Conservation (phyloP, 2,888 invertebrate genomes). For the Chironomus tentans region DNA sequence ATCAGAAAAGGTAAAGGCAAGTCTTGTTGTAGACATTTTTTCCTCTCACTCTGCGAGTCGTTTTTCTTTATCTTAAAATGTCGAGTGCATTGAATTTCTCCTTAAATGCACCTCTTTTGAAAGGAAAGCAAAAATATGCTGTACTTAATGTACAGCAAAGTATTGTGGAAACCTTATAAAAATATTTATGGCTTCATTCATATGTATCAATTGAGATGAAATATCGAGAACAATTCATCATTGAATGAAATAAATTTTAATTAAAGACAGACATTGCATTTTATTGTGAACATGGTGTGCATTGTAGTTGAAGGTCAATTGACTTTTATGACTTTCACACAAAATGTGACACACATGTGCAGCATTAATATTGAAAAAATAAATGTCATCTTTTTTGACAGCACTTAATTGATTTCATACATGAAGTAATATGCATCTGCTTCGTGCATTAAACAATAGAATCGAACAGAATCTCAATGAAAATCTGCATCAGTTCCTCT, state of each 20-base stretch:
- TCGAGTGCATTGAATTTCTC: conserved; percentile 16
- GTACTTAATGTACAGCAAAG: no score
- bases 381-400: background rate
- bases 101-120: conserved; percentile 17
- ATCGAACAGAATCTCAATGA: no score
- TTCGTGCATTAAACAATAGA: conserved; percentile 11
- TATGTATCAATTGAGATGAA: background rate
- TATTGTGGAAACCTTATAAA: background rate
- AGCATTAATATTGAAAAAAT: background rate
- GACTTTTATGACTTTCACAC: background rate
- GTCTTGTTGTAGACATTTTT: background rate
- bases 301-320: conserved; percentile 19
- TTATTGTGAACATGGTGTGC: background rate
- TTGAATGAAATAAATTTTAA: conserved; percentile 3
- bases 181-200: conserved; percentile 23
- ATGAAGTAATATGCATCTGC: conserved; percentile 14
- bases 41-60: background rate
- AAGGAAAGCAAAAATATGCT: background rate
- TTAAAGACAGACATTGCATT: conserved; percentile 2
- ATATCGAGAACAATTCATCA: background rate
- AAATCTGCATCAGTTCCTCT: background rate
- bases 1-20: conserved; percentile 16
- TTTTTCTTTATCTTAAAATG: conserved; percentile 11
- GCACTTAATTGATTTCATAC: no score
- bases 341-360: background rate